Base-by-base conservation (phyloP, 1,140 invertebrate genomes). In the Bombus balteatus region DNA sequence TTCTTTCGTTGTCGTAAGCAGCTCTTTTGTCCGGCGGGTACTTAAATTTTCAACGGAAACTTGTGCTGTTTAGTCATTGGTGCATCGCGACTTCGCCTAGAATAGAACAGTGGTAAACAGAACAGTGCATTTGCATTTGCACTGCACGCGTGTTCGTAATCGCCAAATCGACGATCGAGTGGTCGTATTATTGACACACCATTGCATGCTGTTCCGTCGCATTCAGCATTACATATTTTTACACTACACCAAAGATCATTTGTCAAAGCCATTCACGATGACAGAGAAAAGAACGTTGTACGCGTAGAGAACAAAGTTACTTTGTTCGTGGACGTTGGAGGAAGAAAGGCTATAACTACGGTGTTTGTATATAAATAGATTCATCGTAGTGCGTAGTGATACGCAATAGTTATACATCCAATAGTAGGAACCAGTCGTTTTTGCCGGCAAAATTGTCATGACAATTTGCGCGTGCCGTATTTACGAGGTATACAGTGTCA, bases 331-430 rank as follows among this genome's bases (percentile, higher is more conserved):
- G 78, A 81, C 41, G 68, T 85, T 89, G 68, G 76, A 62, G 73
- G 34, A 47, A 34, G 32, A 62, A 62, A 62, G 57, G 41, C 57
- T 72, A 62, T n/a, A 73, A 80, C 3, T 18, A 37, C 53, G 34
- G 73, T 85, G 81, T 79, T 77, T 77, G 81, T 25, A 47, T 91
- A 91, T 91, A 90, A 91, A 91, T 87, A 91, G 89, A 90, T 87
- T 76, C 15, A 57, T 28, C 43, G 43, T 78, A 12, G 74, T 53
- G 83, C 53, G 59, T 72, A 57, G 72, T 65, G 81, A 74, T 88
- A 62, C 87, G 80, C 32, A 57, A 53, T 66, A 84, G 72, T 72
- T 81, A 78, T 76, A 59, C 57, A 9, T 72, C 0, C 8, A 53
- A 32, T 22, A 53, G 65, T 37, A 22, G 22, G n/a, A 32, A 34